Evolutionary conservation across 2,888 invertebrate species (phyloP), one percentile per base, ranked within the genome.

Genomic region (Drosophila aldrichi): DNA sequence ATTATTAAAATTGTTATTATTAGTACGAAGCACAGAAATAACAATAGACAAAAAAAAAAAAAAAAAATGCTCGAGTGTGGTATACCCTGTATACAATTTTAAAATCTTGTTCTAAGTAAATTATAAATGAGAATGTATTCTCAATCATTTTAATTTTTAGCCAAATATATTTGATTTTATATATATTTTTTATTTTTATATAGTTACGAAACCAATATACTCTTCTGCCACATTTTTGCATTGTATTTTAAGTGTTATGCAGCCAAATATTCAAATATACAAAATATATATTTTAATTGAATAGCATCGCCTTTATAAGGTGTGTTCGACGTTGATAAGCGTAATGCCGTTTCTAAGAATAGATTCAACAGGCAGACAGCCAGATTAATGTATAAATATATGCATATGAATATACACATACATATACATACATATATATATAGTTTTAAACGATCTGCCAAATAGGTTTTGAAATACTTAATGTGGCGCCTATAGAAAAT

Each of bases 341-440:
- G 46, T 52, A 75, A 57, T 75, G 76, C 76, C 76, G 54, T 64
- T 20, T 62, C 76, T 77, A 79, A 59, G 55, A 77, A 77, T 77
- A 77, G 61, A 70, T 46, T 62, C 49, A 65, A 56, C 25, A 54
- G 63, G 66, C 20, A 71, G 43, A 29, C 63, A 49, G 29, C 43
- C 38, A 41, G 56, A 51, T 55, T 20, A 55, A 40, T 38, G n/a
- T n/a, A n/a, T 38, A 38, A 41, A 22, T 38, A 38, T 46, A 22
- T 41, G 18, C 38, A 40, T 16, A 43, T 48, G 2, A 9, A 34
- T 56, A 59, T 40, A 16, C n/a, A 7, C 16, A 38, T 22, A 25
- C 1, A 16, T 7, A 14, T 22, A 22, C 22, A 22, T 22, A 3
- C 25, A 25, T 25, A 25, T 4, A 25, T 32, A 54, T 55, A 38